These are phyloP conservation scores for Coelopa pilipes DNA, from an alignment of 2,888 invertebrate genomes.

Conservation along the genomic window DNA sequence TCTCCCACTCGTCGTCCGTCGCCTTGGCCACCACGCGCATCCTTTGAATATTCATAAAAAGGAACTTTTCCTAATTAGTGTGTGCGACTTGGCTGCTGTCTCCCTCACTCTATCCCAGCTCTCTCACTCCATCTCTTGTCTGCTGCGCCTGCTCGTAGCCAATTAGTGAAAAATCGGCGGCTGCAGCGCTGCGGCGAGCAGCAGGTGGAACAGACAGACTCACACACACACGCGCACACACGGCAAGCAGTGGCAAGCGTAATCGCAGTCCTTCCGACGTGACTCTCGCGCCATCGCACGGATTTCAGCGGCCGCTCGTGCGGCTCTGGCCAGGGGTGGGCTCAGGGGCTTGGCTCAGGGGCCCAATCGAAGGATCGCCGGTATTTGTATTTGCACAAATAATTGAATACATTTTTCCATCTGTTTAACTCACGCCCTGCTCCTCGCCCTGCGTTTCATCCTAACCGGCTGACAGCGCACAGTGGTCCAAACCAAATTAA, in stretches of 20 bases:
- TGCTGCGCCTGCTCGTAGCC: too few relatives aligned
- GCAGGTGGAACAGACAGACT: background rate
- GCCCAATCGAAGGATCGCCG: background rate
- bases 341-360: too few relatives aligned
- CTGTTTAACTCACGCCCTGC: background rate
- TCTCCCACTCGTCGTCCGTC: too few relatives aligned
- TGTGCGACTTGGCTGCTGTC: background rate
- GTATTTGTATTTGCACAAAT: conserved; percentile 28
- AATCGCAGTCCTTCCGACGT: background rate
- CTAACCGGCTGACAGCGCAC: too few relatives aligned
- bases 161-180: too few relatives aligned
- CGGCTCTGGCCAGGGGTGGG: too few relatives aligned
- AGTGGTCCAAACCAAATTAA: too few relatives aligned
- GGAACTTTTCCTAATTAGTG: conserved; percentile 8
- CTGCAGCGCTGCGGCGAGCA: background rate
- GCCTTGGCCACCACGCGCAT: too few relatives aligned
- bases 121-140: too few relatives aligned
- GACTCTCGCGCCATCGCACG: background rate
- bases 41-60: background rate
- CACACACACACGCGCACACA: background rate
- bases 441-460: too few relatives aligned
- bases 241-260: background rate
- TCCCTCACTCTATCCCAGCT: too few relatives aligned
- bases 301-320: background rate
- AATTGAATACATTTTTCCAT: conserved; percentile 17